Percentiles rank a stretch among this genome's conserved stretches.
phyloP scores from a whole-genome alignment of 92 coral and sea anemone genomes.

The Parazoanthus darwini region DNA sequence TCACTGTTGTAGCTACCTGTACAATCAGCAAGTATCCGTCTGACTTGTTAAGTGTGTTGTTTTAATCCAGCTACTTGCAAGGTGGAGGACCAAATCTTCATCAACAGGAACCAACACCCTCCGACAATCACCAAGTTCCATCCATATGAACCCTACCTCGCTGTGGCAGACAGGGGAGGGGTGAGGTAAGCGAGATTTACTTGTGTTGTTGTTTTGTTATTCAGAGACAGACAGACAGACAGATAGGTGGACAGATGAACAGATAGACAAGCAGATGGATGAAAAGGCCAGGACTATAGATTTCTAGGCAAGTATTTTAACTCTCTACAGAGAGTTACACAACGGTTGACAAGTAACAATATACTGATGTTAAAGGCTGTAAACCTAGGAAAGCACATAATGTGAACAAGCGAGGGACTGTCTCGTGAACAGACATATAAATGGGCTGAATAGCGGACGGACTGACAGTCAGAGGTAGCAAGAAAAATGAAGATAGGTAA shows the following conservation, averaged over 20 bases:
- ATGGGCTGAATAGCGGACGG: not conserved
- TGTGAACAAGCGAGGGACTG: no score
- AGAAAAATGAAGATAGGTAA: not conserved
- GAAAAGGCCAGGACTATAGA: not conserved
- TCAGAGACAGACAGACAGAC: not conserved
- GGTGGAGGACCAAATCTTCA: slow-evolving; percentile 96
- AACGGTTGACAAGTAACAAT: no score
- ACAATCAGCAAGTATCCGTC: not conserved
- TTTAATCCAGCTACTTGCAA: slow-evolving; percentile 69
- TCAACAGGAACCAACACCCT: slow-evolving; percentile 83
- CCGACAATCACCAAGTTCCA: slow-evolving; percentile 87
- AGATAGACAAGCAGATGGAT: no score
- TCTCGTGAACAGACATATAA: not conserved
- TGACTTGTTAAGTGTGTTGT: not conserved
- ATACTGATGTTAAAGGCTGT: no score
- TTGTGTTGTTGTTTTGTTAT: not conserved
- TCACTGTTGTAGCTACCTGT: no score
- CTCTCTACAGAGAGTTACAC: not conserved
- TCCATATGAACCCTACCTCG: slow-evolving; percentile 95
- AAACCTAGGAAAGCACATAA: not conserved
- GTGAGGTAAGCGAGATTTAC: slow-evolving; percentile 69
- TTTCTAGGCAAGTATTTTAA: not conserved
- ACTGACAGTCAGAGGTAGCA: not conserved
- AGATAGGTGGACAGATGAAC: no score
- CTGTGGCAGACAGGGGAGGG: slow-evolving; percentile 95